Base-by-base conservation (phyloP, 2,797 vertebrate species). In the Sebastes diaconus region DNA sequence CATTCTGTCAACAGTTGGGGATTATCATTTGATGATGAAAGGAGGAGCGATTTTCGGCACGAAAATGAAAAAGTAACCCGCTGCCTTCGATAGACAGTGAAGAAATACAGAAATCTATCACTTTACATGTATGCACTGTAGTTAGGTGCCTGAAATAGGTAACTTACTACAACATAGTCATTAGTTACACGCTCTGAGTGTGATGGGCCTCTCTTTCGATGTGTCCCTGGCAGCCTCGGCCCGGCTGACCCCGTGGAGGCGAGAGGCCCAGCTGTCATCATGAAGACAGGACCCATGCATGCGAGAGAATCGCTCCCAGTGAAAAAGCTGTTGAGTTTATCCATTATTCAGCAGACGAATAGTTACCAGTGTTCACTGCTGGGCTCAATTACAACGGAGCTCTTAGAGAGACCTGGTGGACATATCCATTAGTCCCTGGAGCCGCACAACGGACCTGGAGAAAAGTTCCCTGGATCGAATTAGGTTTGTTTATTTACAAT, bases 321-420 rank as follows among this genome's bases (percentile, higher is more conserved):
- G 81, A 88, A 91, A 87, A 87, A 86, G 78, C 91, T 87, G 84
- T 72, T 39, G 83, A 71, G 55, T 84, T 68, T 66, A 89, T 92
- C 66, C 75, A 92, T 92, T 92, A 94, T 92, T 92, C 81, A 93
- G 85, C 77, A 75, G 80, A 87, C 12, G 16, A 87, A 88, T 64
- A 83, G 88, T 90, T 86, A 89, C 84, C 78, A 89, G 82, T 73
- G 83, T 84, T 89, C 76, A 81, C 82, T 66, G 68, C 77, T 65
- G 83, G 83, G 82, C 73, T 87, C 85, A 68, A 87, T 93, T 87
- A 91, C 89, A 86, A 54, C 66, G 5, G 22, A 74, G 69, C 65
- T 85, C 61, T 79, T n/a, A 65, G 63, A 77, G 67, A 84, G 65
- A 77, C 58, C 55, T 1, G 0, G 46, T 63, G 75, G 76, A 80